phyloP scores from a whole-genome alignment of 2,888 invertebrate species.

The Alcis repandata region DNA sequence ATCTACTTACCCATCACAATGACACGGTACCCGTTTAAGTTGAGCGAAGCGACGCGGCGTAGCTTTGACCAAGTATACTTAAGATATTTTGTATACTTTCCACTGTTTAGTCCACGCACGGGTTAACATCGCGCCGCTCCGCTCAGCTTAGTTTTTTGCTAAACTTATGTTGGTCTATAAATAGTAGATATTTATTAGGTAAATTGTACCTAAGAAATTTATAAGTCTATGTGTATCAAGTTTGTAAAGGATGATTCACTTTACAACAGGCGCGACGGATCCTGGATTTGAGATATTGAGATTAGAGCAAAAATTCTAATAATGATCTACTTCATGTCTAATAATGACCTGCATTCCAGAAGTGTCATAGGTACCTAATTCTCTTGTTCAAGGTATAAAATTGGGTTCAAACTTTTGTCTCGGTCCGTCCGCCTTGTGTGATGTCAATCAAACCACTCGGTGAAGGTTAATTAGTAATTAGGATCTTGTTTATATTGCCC shows the following conservation, averaged over 20 bases:
- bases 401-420: background rate
- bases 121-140: background rate
- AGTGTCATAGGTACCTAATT: no score
- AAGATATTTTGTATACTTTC: background rate
- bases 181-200: background rate
- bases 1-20: conserved; percentile 9
- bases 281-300: no score
- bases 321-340: no score
- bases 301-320: no score
- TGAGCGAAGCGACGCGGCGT: background rate
- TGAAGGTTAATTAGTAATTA: background rate
- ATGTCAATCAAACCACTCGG: background rate
- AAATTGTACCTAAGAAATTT: background rate
- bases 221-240: background rate
- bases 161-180: background rate
- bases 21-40: background rate
- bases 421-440: background rate
- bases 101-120: background rate
- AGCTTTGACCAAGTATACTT: background rate
- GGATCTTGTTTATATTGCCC: background rate
- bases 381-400: background rate
- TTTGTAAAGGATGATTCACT: no score
- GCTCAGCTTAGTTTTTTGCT: background rate
- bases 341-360: background rate
- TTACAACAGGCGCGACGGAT: no score